A percentile compares a stretch with the other conserved stretches of the same genome.
Evolutionary conservation across 2,113 vertebrate genomes (phyloP).

Genomic region (Ameiurus melas): DNA sequence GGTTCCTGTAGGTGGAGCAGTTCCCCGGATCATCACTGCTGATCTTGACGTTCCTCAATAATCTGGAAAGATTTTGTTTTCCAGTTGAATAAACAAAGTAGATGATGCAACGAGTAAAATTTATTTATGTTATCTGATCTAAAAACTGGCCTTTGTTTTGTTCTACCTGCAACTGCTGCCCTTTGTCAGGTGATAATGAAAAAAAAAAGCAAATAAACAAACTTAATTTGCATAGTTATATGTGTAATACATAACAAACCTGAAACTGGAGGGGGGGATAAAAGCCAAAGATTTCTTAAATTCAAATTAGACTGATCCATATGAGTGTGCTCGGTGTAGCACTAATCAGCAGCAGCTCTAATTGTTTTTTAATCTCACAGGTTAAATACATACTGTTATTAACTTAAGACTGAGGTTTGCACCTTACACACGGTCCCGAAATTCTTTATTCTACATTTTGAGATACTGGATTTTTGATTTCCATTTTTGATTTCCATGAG

Average conservation of each 20-base stretch:
- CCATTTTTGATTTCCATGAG: too few relatives aligned
- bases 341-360: not conserved
- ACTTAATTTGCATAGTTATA: conserved; percentile 4
- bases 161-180: not conserved
- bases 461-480: too few relatives aligned
- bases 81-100: not conserved
- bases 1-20: not conserved
- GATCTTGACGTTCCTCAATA: not conserved
- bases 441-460: too few relatives aligned
- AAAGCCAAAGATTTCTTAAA: not conserved
- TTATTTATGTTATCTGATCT: not conserved
- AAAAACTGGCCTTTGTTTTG: not conserved
- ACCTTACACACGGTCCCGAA: not conserved
- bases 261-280: not conserved
- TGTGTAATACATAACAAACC: not conserved
- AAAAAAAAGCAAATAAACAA: conserved; percentile 9
- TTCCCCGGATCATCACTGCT: not conserved
- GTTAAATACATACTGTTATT: not conserved
- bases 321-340: not conserved
- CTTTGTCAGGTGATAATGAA: conserved; percentile 2
- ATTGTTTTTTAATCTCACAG: not conserved
- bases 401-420: conserved; percentile 28
- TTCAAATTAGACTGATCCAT: conserved; percentile 6
- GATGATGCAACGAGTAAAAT: too few relatives aligned
- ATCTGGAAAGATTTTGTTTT: not conserved